Conservation (phyloP, 2,113 vertebrate genomes). For the Oncorhynchus kisutch region DNA sequence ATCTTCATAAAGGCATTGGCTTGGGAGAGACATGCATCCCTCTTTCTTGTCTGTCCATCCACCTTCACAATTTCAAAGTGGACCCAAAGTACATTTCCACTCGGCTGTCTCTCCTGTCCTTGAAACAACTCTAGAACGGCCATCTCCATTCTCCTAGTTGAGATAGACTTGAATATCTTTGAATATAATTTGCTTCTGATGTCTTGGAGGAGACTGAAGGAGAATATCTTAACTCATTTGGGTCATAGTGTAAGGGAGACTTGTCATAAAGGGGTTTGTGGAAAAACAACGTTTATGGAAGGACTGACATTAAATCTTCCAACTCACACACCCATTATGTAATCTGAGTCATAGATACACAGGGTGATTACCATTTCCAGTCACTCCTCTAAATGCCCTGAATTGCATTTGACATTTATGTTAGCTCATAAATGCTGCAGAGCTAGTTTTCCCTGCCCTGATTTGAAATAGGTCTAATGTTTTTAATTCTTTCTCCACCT, state of each 20-base stretch:
- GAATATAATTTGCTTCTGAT: neutral
- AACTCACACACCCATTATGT: no score
- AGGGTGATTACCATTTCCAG: no score
- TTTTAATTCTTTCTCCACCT: neutral
- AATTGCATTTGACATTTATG: neutral
- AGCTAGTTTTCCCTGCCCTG: neutral
- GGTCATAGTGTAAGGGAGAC: no score
- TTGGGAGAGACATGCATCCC: neutral
- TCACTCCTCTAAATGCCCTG: neutral
- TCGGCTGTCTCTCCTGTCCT: no score
- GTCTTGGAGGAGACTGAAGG: neutral
- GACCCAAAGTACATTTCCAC: no score
- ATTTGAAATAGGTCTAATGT: slow-evolving; percentile 3
- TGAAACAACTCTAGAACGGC: no score
- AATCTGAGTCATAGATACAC: no score
- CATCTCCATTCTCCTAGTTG: neutral
- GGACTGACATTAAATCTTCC: neutral
- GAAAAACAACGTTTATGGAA: neutral
- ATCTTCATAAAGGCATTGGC: slow-evolving; percentile 30
- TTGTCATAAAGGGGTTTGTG: no score
- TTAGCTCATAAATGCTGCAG: neutral
- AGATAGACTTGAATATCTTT: neutral
- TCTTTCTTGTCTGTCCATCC: neutral
- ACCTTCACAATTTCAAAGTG: neutral
- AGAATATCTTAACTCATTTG: no score